Evolutionary conservation across 2,888 invertebrate species (phyloP).

Genomic region (Allacma fusca): DNA sequence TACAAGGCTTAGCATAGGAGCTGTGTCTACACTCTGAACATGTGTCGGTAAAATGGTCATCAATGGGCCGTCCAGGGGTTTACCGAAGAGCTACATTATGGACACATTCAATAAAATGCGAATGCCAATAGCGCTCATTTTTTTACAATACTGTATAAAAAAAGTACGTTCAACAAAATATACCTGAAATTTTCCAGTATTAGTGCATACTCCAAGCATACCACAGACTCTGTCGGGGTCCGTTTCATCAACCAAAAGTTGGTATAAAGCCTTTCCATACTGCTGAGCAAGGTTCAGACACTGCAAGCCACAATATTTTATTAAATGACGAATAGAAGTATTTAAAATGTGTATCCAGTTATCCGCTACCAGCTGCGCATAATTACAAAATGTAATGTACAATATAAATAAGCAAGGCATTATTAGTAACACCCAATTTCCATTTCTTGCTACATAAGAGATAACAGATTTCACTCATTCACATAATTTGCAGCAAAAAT

Average conservation of each 20-base stretch:
- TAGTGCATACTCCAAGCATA: conserved; percentile 73
- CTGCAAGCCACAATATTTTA: no score
- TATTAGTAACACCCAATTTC: no score
- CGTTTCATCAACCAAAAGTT: conserved; percentile 73
- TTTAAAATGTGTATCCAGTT: no score
- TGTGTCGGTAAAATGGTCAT: conserved; percentile 53
- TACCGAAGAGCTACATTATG: conserved; percentile 27
- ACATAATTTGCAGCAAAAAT: no score
- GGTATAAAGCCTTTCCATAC: conserved; percentile 79
- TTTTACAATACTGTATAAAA: neutral
- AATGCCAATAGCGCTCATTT: no score
- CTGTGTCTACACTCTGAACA: neutral
- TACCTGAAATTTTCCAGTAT: conserved; percentile 48
- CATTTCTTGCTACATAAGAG: no score
- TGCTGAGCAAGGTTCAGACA: conserved; percentile 80
- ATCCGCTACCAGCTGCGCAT: no score
- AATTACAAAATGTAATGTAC: no score
- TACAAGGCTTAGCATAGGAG: neutral
- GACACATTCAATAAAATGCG: neutral
- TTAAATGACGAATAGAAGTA: no score
- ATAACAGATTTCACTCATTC: no score
- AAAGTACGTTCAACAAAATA: neutral
- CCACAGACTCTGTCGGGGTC: conserved; percentile 76
- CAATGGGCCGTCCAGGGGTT: conserved; percentile 48
- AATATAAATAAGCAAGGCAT: no score